Conservation (phyloP, 2,113 vertebrate genomes). For the Lethenteron reissneri region DNA sequence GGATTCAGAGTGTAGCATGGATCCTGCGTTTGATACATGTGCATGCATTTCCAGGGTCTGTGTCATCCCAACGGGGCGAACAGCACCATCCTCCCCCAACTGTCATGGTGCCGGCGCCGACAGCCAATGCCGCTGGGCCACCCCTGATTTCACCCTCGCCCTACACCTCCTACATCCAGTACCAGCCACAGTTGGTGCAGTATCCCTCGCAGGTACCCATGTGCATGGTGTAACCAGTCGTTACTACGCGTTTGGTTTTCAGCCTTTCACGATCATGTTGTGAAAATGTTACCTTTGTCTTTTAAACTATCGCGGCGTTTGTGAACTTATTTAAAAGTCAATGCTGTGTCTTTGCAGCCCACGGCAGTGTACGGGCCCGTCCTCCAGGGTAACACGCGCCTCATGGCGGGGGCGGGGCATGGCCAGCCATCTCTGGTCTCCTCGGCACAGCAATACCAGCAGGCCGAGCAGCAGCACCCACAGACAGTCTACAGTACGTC, state of each 20-base stretch:
- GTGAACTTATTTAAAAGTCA: not conserved
- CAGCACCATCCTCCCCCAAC: too few relatives aligned
- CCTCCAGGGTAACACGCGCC: constrained; percentile 65
- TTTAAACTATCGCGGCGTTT: constrained; percentile 2
- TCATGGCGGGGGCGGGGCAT: constrained; percentile 72
- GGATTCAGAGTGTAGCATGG: constrained; percentile 13
- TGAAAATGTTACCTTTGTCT: not conserved
- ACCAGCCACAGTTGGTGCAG: too few relatives aligned
- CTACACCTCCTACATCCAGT: too few relatives aligned
- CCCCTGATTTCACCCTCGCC: too few relatives aligned
- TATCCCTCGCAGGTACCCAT: constrained; percentile 71
- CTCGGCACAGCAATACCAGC: constrained; percentile 65
- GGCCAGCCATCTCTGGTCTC: constrained; percentile 69
- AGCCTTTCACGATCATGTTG: not conserved
- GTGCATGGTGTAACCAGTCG: not conserved
- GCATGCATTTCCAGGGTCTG: too few relatives aligned
- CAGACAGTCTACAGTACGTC: too few relatives aligned
- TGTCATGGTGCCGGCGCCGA: too few relatives aligned
- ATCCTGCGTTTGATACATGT: constrained; percentile 69
- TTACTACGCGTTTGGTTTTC: not conserved
- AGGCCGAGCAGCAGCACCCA: constrained; percentile 39
- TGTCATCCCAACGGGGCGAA: too few relatives aligned
- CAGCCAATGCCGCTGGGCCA: too few relatives aligned
- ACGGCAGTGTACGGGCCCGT: constrained; percentile 88
- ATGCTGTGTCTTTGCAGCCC: constrained; percentile 27